Evolutionary conservation across 1,140 invertebrate genomes (phyloP), one percentile per base, ranked within the genome.

Genomic region (Orussus abietinus): DNA sequence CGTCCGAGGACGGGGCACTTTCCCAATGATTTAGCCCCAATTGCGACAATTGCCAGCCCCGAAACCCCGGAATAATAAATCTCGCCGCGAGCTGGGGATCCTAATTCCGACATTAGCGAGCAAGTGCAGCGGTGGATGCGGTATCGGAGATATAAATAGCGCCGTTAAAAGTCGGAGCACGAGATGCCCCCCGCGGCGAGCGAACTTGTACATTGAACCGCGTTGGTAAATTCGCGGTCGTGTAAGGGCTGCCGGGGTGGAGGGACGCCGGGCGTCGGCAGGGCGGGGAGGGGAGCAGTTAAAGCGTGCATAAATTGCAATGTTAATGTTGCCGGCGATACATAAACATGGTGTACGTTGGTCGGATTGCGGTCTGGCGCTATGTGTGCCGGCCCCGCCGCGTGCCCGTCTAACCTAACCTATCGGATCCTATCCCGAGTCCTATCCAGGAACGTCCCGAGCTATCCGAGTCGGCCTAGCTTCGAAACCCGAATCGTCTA

Each of bases 261-360:
- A 38, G 19, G 28, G 22, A 7, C 30, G 39, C 21, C 22, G 17
- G 18, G 14, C 26, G 15, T 20, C 26, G 26, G 38, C 38, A 29
- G 44, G 48, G 48, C 33, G 43, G 38, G 25, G n/a, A 20, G 44
- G 38, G 43, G 47, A 44, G 48, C 53, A 59, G 57, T 55, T 54
- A 59, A 62, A 64, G 62, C 57, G 57, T 53, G 56, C 65, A 66
- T 68, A 68, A 68, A 68, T 65, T 64, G 57, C 57, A 47, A 60
- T 59, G 62, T 65, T 65, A 66, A 68, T 66, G 64, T 62, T 62
- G 45, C 54, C 51, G 51, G 55, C 57, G 54, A 60, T 64, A 60
- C 64, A 68, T 65, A 68, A 68, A 68, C 65, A 68, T 66, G 63
- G 64, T 64, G 63, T 63, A 63, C 57, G 62, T 55, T 47, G 56